These are phyloP conservation scores for Chionoecetes opilio DNA, from an alignment of 1,140 invertebrate genomes.

Conservation along the genomic window DNA sequence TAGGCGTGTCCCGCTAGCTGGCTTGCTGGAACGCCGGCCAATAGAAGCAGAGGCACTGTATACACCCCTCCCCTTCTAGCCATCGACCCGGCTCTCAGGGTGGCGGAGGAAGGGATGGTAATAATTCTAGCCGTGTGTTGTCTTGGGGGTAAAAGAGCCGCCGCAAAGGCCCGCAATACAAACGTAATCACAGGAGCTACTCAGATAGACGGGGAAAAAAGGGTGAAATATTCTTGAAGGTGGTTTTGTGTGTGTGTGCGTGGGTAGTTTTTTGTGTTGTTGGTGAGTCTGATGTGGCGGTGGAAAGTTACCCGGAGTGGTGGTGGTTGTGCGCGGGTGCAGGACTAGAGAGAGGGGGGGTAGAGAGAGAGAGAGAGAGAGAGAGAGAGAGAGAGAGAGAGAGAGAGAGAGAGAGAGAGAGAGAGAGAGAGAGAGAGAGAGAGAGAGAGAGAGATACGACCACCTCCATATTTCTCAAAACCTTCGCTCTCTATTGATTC, in stretches of 20 bases:
- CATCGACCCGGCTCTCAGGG: slow-evolving; percentile 62
- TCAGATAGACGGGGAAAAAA: not conserved
- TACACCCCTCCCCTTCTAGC: slow-evolving; percentile 38
- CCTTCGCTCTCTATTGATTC: slow-evolving; percentile 17
- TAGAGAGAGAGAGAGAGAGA: slow-evolving; percentile 43
- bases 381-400: slow-evolving; percentile 13
- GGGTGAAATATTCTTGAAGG: not conserved
- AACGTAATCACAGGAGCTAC: not conserved
- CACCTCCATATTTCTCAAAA: not conserved
- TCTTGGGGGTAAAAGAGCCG: not conserved
- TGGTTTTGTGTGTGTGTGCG: not conserved
- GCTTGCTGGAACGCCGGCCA: not conserved
- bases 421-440: slow-evolving; percentile 25
- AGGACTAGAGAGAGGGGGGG: not conserved
- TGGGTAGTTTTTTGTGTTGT: too few species aligned
- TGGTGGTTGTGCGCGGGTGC: slow-evolving; percentile 21
- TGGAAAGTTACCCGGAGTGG: not conserved
- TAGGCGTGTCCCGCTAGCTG: slow-evolving; percentile 13
- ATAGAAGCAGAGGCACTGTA: not conserved
- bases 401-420: slow-evolving; percentile 20
- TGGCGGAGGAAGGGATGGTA: not conserved
- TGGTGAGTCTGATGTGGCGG: too few species aligned
- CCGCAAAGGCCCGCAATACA: not conserved
- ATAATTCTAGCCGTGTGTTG: not conserved
- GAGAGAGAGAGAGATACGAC: slow-evolving; percentile 22